Base-by-base conservation (phyloP, 1,140 invertebrate genomes). In the Drosophila asahinai region DNA sequence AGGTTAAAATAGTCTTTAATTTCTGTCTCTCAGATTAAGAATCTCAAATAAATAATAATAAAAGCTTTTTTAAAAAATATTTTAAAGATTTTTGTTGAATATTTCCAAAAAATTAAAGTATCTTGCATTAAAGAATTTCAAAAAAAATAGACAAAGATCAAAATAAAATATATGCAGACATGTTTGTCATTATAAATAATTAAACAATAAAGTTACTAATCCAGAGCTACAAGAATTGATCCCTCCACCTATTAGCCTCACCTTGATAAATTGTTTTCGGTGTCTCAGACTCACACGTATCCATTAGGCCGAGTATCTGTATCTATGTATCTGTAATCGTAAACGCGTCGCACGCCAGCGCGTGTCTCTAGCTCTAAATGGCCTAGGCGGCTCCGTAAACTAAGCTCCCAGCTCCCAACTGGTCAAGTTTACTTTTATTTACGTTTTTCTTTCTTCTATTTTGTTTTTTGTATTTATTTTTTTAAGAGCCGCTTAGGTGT, bases 331-430 rank as follows among this genome's bases (percentile, higher is more conserved):
- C 71, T 74, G 71, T 52, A 73, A 73, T 74, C 55, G 71, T 73
- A 73, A 73, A 30, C 67, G 70, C 70, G 70, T 76, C 60, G 60
- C 43, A 77, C 73, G 74, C 71, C 61, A 76, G 80, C 80, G 83
- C 70, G 80, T 80, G 82, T 84, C 81, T 84, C 52, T 43, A 30
- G 75, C 72, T 68, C 40, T 63, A 47, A 52, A 71, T 47, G 67
- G 68, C 71, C 71, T 73, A 74, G 68, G 40, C 52, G 52, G 43
- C 52, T 52, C 52, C 64, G 66, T 60, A 73, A 59, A 60, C 51
- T 51, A 42, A 42, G 54, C 59, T 38, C 19, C 59, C 68, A 57
- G 51, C 43, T 58, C 52, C 68, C 67, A 49, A 73, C 68, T 72
- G 67, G 67, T 71, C 67, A 73, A 74, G 71, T 73, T 74, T 74